A percentile compares a stretch with the other conserved stretches of the same genome.
phyloP scores from a whole-genome alignment of 2,797 vertebrate species.

The Austrolebias charrua region DNA sequence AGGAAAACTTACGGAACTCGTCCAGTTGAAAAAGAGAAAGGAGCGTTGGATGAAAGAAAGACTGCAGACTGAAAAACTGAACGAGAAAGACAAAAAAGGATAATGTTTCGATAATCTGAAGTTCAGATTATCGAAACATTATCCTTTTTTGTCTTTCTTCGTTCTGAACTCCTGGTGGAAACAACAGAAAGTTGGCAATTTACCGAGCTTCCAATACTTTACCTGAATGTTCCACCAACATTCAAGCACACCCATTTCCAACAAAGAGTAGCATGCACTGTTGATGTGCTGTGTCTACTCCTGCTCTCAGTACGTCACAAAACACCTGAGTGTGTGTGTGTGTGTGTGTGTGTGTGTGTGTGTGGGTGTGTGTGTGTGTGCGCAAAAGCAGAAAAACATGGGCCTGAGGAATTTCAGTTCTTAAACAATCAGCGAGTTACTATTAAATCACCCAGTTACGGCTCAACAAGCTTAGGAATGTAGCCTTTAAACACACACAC shows the following conservation, averaged over 20 bases:
- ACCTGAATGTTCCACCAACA: constrained; percentile 25
- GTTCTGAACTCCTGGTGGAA: constrained; percentile 53
- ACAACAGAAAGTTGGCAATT: constrained; percentile 44
- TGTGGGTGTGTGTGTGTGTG: too few species aligned
- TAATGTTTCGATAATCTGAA: constrained; percentile 58
- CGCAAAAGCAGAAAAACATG: constrained; percentile 38
- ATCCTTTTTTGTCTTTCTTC: too few species aligned
- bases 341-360: not conserved
- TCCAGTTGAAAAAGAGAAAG: not conserved
- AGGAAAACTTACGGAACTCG: not conserved
- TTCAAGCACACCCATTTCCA: not conserved
- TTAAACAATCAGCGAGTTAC: constrained; percentile 80
- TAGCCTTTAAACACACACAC: constrained; percentile 65
- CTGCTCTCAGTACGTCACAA: constrained; percentile 27
- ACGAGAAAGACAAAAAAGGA: constrained; percentile 34
- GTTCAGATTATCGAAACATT: too few species aligned
- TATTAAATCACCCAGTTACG: constrained; percentile 76
- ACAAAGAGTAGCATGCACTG: not conserved
- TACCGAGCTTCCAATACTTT: constrained; percentile 47
- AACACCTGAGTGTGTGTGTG: not conserved
- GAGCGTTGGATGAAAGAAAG: constrained; percentile 12
- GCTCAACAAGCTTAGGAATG: constrained; percentile 89
- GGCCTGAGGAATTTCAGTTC: constrained; percentile 66
- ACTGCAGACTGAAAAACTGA: constrained; percentile 9
- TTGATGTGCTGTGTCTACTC: constrained; percentile 27